A percentile compares a stretch with the other conserved stretches of the same genome.
Conservation (phyloP, 2,797 vertebrate species). For the Parambassis ranga region DNA sequence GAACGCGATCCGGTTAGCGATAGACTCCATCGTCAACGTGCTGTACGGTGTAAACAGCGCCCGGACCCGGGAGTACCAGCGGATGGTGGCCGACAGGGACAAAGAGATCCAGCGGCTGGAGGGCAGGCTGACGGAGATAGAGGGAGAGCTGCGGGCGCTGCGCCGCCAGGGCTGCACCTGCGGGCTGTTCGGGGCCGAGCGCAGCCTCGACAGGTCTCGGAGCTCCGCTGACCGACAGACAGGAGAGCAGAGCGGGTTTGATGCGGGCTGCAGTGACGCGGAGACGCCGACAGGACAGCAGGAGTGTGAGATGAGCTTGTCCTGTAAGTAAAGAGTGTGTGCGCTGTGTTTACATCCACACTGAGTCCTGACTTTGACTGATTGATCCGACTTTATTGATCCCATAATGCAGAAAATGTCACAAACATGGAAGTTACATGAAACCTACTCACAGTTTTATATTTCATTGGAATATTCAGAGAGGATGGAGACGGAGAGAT, state of each 20-base stretch:
- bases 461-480: too few relatives aligned
- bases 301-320: slow-evolving; percentile 55
- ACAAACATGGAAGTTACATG: too few relatives aligned
- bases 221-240: neutral
- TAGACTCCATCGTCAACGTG: slow-evolving; percentile 71
- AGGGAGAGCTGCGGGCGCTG: slow-evolving; percentile 49
- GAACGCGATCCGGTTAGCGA: slow-evolving; percentile 65
- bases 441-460: too few relatives aligned
- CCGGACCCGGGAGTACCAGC: slow-evolving; percentile 52
- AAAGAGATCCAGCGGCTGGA: slow-evolving; percentile 70
- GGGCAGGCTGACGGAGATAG: slow-evolving; percentile 46
- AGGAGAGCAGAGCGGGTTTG: slow-evolving; percentile 1
- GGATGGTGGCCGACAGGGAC: slow-evolving; percentile 70
- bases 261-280: fast-evolving
- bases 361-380: too few relatives aligned
- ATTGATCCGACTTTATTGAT: too few relatives aligned
- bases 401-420: too few relatives aligned
- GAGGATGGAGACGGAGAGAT: too few relatives aligned
- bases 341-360: too few relatives aligned
- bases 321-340: slow-evolving; percentile 58
- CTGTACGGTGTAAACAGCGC: slow-evolving; percentile 58
- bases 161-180: slow-evolving; percentile 44
- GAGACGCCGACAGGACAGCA: slow-evolving; percentile 22
- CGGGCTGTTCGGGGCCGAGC: neutral
- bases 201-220: neutral